A percentile compares a stretch with the other conserved stretches of the same genome.
Conservation (phyloP, 1,140 invertebrate genomes). For the Nautilus pompilius region DNA sequence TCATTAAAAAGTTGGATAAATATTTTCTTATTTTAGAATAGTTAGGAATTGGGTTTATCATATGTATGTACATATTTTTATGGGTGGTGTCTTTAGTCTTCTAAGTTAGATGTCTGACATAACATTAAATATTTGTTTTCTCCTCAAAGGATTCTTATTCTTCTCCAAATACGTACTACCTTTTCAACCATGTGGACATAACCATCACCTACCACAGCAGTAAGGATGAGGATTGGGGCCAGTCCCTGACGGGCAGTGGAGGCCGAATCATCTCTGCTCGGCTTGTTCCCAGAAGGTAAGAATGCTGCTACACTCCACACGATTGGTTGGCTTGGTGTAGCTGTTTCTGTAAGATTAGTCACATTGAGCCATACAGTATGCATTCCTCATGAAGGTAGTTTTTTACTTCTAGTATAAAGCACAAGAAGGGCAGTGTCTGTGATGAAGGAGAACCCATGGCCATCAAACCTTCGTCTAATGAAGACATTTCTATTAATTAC, state of each 20-base stretch:
- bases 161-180: conserved; percentile 71
- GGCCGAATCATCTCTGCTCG: conserved; percentile 86
- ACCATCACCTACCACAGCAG: conserved; percentile 90
- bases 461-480: conserved; percentile 63
- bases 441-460: conserved; percentile 61
- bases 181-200: conserved; percentile 97
- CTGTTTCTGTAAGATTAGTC: too few relatives aligned
- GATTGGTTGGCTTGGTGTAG: too few relatives aligned
- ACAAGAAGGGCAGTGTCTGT: conserved; percentile 54
- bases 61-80: too few relatives aligned
- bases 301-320: too few relatives aligned
- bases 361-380: too few relatives aligned
- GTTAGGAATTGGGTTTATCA: too few relatives aligned
- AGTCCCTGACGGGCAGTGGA: conserved; percentile 64
- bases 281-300: conserved; percentile 75
- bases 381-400: background rate
- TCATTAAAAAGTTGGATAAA: too few relatives aligned
- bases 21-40: too few relatives aligned
- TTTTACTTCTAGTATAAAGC: conserved; percentile 49
- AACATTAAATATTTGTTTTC: too few relatives aligned
- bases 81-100: too few relatives aligned
- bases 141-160: background rate
- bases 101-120: too few relatives aligned
- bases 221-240: conserved; percentile 80
- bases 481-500: conserved; percentile 70